Conservation (phyloP, 2,888 invertebrate genomes). For the Lasius platythorax region DNA sequence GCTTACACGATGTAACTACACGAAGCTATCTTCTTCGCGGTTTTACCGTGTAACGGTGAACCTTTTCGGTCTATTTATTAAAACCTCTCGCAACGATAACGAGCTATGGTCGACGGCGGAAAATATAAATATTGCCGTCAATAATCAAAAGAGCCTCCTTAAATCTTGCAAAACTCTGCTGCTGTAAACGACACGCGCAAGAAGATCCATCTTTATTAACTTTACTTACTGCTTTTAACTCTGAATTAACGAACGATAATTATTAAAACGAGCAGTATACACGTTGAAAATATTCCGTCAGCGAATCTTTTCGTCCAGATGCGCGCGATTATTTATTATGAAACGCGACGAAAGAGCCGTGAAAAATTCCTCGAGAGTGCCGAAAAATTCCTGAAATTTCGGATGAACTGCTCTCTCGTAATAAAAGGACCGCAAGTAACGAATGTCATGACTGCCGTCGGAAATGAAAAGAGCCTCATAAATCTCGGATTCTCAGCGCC, state of each 20-base stretch:
- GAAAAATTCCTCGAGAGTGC: constrained; percentile 13
- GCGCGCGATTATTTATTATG: neutral
- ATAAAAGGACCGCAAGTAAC: neutral
- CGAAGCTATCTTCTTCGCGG: constrained; percentile 10
- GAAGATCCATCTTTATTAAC: neutral
- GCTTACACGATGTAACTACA: constrained; percentile 6
- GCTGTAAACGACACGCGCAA: neutral
- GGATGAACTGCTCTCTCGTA: constrained; percentile 3
- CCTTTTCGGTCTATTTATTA: constrained; percentile 51
- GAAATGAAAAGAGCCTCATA: constrained; percentile 30
- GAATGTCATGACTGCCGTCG: neutral
- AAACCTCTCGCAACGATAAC: constrained; percentile 22
- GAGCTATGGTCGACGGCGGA: neutral
- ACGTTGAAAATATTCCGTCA: neutral
- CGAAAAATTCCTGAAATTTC: neutral
- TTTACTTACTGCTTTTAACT: neutral
- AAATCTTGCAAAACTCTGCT: neutral
- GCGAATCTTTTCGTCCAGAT: neutral
- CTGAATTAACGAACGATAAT: neutral
- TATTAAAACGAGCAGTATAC: neutral
- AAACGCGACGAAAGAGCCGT: constrained; percentile 9
- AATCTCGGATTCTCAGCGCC: constrained; percentile 1
- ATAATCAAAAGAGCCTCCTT: neutral
- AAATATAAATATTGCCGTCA: constrained; percentile 2
- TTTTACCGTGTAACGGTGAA: constrained; percentile 44